Evolutionary conservation across 2,888 invertebrate species (phyloP).

Genomic region (Aphrophora alni): DNA sequence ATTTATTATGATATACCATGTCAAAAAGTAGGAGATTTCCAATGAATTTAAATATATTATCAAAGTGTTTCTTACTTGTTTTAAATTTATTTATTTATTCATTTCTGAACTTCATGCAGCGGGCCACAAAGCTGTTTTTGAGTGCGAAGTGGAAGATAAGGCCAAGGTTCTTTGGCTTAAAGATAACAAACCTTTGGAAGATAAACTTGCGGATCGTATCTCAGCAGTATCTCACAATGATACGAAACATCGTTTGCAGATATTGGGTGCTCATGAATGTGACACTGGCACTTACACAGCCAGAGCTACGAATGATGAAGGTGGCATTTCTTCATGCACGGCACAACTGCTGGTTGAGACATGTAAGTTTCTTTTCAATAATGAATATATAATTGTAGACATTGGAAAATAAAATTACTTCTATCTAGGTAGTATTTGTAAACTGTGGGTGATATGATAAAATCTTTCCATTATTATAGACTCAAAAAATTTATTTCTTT

Average conservation of each 20-base stretch:
- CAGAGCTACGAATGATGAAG: conserved; percentile 80
- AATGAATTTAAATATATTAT: too few relatives aligned
- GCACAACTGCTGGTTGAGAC: conserved; percentile 87
- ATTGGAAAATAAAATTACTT: too few relatives aligned
- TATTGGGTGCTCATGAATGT: conserved; percentile 73
- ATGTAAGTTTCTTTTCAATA: conserved; percentile 73
- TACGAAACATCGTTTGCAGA: conserved; percentile 71
- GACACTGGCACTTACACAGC: conserved; percentile 93
- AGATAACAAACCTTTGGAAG: conserved; percentile 65
- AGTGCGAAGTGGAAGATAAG: conserved; percentile 73
- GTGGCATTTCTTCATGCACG: conserved; percentile 79
- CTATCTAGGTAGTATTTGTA: too few relatives aligned
- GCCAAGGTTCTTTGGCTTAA: conserved; percentile 80
- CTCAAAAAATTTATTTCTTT: too few relatives aligned
- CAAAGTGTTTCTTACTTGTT: too few relatives aligned
- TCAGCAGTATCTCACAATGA: conserved; percentile 57
- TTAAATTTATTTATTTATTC: too few relatives aligned
- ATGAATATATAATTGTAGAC: conserved; percentile 17
- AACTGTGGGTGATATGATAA: too few relatives aligned
- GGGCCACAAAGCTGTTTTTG: conserved; percentile 82
- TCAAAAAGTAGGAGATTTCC: too few relatives aligned
- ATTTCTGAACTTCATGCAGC: conserved; percentile 61
- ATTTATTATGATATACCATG: too few relatives aligned
- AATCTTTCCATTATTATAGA: too few relatives aligned
- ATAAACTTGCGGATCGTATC: conserved; percentile 44